A percentile compares a stretch with the other conserved stretches of the same genome.
These are phyloP conservation scores for Calyptommatus sinebrachiatus DNA, from an alignment of 2,113 vertebrate genomes.

Conservation along the genomic window DNA sequence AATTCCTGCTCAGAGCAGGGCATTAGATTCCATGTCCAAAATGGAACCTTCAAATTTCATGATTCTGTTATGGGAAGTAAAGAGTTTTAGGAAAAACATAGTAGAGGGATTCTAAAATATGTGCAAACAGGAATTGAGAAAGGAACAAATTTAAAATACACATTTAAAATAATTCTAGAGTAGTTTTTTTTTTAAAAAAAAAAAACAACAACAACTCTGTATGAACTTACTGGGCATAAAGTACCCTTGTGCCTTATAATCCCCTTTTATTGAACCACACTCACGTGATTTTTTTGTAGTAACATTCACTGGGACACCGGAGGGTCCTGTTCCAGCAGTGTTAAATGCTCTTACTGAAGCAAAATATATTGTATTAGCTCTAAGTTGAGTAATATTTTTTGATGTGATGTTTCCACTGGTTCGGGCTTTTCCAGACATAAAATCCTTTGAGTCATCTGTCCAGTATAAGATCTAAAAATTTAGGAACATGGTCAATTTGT, in stretches of 20 bases:
- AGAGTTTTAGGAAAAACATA: too few species aligned
- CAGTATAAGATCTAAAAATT: constrained; percentile 84
- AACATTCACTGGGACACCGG: constrained; percentile 77
- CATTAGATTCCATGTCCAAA: too few species aligned
- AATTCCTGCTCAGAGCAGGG: too few species aligned
- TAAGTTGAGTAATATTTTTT: constrained; percentile 82
- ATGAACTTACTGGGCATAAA: background rate
- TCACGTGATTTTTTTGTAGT: constrained; percentile 92
- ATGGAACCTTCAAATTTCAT: too few species aligned
- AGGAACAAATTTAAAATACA: background rate
- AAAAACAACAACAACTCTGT: rapidly evolving
- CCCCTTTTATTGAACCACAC: constrained; percentile 36
- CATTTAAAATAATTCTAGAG: too few species aligned
- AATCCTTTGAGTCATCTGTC: constrained; percentile 83
- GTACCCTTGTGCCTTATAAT: background rate
- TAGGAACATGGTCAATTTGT: constrained; percentile 24
- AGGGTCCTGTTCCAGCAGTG: constrained; percentile 84
- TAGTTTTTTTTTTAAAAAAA: too few species aligned
- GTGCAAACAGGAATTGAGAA: background rate
- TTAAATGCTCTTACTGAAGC: constrained; percentile 86
- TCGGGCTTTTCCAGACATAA: constrained; percentile 77
- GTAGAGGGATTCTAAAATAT: too few species aligned
- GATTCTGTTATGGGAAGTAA: too few species aligned
- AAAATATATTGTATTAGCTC: constrained; percentile 84
- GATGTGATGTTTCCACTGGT: constrained; percentile 85